Percentiles rank a stretch among this genome's conserved stretches.
phyloP scores from a whole-genome alignment of 2,888 invertebrate genomes.

The Helicoverpa assulta region DNA sequence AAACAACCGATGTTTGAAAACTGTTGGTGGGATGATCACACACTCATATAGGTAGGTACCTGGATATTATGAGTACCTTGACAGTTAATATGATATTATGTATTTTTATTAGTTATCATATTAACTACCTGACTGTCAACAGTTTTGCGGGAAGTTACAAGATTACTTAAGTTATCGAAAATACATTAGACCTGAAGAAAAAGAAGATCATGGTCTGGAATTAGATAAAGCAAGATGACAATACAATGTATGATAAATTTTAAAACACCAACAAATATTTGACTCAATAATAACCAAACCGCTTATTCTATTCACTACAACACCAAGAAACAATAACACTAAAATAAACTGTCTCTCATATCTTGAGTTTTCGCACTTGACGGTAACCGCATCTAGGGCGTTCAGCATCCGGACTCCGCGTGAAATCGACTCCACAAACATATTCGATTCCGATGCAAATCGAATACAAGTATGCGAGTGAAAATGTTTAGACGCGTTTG shows the following conservation, averaged over 20 bases:
- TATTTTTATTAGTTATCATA: too few species aligned
- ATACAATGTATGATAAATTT: too few species aligned
- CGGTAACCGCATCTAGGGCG: conserved; percentile 78
- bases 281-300: background rate
- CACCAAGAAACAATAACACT: conserved; percentile 22
- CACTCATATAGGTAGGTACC: background rate
- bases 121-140: too few species aligned
- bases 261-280: too few species aligned
- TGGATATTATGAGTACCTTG: background rate
- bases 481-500: conserved; percentile 66
- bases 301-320: conserved; percentile 11
- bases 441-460: conserved; percentile 80
- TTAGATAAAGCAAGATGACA: too few species aligned
- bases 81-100: background rate
- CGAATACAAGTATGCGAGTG: conserved; percentile 73
- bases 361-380: conserved; percentile 60
- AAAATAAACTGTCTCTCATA: conserved; percentile 44
- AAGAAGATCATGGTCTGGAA: too few species aligned
- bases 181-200: too few species aligned
- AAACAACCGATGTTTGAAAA: conserved; percentile 44
- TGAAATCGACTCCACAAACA: conserved; percentile 82
- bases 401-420: conserved; percentile 68
- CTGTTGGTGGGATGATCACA: conserved; percentile 27
- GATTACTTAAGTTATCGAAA: too few species aligned
- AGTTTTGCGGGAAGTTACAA: too few species aligned